These are phyloP conservation scores for Melipona quadrifasciata DNA, from an alignment of 1,140 invertebrate genomes.

Conservation along the genomic window DNA sequence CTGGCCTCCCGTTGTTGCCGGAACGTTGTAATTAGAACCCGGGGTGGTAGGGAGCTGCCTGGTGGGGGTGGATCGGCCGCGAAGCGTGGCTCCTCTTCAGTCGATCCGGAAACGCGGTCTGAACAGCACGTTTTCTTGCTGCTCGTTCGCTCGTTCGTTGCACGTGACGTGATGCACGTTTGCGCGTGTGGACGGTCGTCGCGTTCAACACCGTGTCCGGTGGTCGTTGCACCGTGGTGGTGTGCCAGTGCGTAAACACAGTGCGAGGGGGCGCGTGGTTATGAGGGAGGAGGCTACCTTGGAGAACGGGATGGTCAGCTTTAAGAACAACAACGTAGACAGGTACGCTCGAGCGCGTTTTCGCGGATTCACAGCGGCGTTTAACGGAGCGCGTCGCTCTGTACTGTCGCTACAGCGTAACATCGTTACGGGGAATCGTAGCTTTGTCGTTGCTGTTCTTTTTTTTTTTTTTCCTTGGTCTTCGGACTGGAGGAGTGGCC, in stretches of 20 bases:
- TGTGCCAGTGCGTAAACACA: background rate
- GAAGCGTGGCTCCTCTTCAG: conserved; percentile 68
- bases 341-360: conserved; percentile 59
- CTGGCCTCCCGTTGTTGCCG: conserved; percentile 19
- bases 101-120: conserved; percentile 69
- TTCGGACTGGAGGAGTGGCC: too few relatives aligned
- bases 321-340: conserved; percentile 70
- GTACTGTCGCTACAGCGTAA: too few relatives aligned
- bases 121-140: conserved; percentile 22
- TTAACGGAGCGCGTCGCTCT: background rate
- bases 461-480: background rate
- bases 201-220: background rate
- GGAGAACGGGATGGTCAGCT: conserved; percentile 69
- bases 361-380: conserved; percentile 27
- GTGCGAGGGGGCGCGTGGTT: conserved; percentile 2
- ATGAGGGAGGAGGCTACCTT: conserved; percentile 34
- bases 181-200: background rate
- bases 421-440: too few relatives aligned
- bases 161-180: conserved; percentile 45
- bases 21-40: conserved; percentile 20
- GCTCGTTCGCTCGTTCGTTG: background rate
- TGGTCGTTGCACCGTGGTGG: background rate
- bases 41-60: background rate
- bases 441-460: too few relatives aligned
- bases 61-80: conserved; percentile 50